Evolutionary conservation across 92 coral and sea anemone species (phyloP), one percentile per base, ranked within the genome.

Genomic region (Porites cylindrica): DNA sequence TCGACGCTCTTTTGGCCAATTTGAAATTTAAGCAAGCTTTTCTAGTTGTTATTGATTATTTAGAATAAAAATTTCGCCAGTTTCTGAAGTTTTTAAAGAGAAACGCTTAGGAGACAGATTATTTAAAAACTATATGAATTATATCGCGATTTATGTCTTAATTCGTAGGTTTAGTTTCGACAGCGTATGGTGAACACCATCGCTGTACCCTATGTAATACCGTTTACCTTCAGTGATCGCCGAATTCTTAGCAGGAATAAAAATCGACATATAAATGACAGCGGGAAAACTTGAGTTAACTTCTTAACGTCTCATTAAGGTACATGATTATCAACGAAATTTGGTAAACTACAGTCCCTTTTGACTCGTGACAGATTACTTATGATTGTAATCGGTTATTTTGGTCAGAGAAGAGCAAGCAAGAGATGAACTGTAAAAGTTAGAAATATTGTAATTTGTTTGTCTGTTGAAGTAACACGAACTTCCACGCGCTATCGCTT

Each of bases 311-410:
- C 2, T 24, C 8, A 16, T 47, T 26, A 32, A 56, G 69, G 86
- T 62, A 29, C 77, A 21, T 63, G 78, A 32, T 32, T 68, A 7
- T 43, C 21, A 70, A 63, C 59, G 12, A 54, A 60, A 29, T 70
- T 38, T 21, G 18, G 17, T 81, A 76, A 81, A 51, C 77, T 72
- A 18, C 7, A 47, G 9, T 19, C 12, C n/a, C 77, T 68, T 82
- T 82, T 38, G 53, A 51, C 47, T 74, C 62, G 50, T 29, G 32
- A 29, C 77, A 20, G 85, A 77, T 70, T 82, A 82, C 77, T 82
- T 32, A 82, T 70, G 26, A 2, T 23, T n/a, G 29, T 29, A 29
- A 29, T 29, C 32, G 32, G 68, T 26, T 54, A 70, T 70, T 71
- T 70, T 63, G 38, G 47, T 38, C 47, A 38, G 47, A 38, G 7